Evolutionary conservation across 2,888 invertebrate genomes (phyloP), one percentile per base, ranked within the genome.

Genomic region (Caenorhabditis sp.): DNA sequence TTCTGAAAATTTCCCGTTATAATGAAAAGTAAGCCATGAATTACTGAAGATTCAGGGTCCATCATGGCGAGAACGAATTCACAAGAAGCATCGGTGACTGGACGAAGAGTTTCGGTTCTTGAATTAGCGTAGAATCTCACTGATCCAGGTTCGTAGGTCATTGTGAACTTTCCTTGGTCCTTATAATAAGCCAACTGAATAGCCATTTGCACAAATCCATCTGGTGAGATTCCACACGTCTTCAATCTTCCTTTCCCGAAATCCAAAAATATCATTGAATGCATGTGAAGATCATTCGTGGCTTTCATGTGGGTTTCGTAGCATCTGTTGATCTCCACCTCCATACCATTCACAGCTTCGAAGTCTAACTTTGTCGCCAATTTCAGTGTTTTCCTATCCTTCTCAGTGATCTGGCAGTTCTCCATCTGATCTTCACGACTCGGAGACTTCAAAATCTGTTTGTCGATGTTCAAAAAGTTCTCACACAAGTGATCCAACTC

Each of bases 131-230:
- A 98, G 89, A 98, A 94, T 81, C 98, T 94, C 0, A 98, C 98
- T 97, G 98, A 98, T n/a, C 97, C 97, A 0, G 98, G 98, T 94
- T 98, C 98, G 92, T 98, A 98, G 0, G 98, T 98, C 83, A 98
- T 94, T 91, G 95, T 96, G 93, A 98, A 98, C 87, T 95, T 95
- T 0, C 95, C 95, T 70, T 96, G 95, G 93, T 96, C 96, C 35
- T 84, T 82, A 58, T 76, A 97, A 93, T 98, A 98, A 0, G 98
- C 96, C 89, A 98, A 93, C 93, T 98, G 98, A 26, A 98, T 94
- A 1, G 96, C 96, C 95, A 98, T 95, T 94, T 98, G 98, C 89
- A 98, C 95, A 93, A 95, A 98, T 19, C 97, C 98, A 94, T 98
- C 98, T 0, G 98, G 98, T 59, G 97, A 97, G 72, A 97, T 94